Conservation (phyloP, 2,888 invertebrate species). For the Pachydiplax longipennis region DNA sequence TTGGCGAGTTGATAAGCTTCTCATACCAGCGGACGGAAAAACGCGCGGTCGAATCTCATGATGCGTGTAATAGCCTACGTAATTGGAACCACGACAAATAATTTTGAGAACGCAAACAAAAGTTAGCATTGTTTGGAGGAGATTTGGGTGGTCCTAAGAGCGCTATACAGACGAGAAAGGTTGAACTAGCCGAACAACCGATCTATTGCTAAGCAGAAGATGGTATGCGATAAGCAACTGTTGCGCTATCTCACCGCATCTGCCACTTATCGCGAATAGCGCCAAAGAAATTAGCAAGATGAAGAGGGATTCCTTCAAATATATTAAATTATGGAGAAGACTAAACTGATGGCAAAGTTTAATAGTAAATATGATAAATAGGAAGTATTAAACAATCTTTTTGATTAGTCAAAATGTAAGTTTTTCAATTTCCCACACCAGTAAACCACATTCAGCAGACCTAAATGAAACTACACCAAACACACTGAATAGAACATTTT, state of each 20-base stretch:
- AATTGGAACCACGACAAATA: slow-evolving; percentile 5
- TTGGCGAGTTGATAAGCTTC: not conserved
- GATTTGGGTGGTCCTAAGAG: slow-evolving; percentile 2
- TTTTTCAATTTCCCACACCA: no score
- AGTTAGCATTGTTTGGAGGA: not conserved
- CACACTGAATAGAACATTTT: no score
- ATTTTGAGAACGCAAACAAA: not conserved
- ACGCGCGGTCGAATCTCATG: not conserved
- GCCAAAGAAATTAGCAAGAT: no score
- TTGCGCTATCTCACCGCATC: not conserved
- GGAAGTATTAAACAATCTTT: no score
- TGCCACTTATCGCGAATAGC: no score
- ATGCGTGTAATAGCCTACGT: slow-evolving; percentile 15
- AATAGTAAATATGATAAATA: no score
- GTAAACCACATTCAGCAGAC: no score
- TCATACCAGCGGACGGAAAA: not conserved
- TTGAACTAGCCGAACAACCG: not conserved
- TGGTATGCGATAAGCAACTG: not conserved
- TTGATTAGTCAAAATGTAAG: no score
- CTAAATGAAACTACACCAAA: no score
- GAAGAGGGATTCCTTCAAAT: no score
- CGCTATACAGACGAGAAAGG: not conserved
- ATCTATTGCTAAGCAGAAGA: not conserved
- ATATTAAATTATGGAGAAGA: no score
- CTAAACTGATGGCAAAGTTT: no score